Evolutionary conservation across 2,888 invertebrate species (phyloP).

Genomic region (Sphaerophoria rueppellii): DNA sequence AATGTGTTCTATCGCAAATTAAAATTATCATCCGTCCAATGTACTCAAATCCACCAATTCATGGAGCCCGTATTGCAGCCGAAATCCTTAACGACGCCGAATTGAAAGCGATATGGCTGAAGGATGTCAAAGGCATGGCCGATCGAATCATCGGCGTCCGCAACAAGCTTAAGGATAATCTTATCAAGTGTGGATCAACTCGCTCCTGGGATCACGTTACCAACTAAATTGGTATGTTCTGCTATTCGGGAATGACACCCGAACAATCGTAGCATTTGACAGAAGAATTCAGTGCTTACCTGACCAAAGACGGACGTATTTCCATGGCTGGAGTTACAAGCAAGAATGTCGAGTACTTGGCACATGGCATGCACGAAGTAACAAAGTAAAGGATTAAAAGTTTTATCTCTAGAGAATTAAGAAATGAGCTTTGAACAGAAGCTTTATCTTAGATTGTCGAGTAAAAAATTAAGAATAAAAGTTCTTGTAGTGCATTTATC

Average conservation of each 20-base stretch:
- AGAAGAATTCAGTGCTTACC: constrained; percentile 95
- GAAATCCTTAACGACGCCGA: constrained; percentile 90
- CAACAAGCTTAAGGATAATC: constrained; percentile 87
- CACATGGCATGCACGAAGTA: constrained; percentile 95
- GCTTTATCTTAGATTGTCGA: background rate
- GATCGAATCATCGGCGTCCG: constrained; percentile 97
- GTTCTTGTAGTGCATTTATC: constrained; percentile 57
- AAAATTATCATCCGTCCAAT: constrained; percentile 97
- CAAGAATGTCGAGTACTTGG: constrained; percentile 96
- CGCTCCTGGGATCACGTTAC: constrained; percentile 97
- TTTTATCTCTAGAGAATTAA: constrained; percentile 25
- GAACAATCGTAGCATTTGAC: constrained; percentile 93
- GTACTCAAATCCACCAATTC: constrained; percentile 98
- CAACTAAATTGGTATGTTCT: constrained; percentile 99
- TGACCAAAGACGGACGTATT: constrained; percentile 98
- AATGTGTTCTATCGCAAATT: constrained; percentile 93
- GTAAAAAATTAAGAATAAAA: constrained; percentile 8
- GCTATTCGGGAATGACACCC: constrained; percentile 96
- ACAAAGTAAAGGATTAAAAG: constrained; percentile 83
- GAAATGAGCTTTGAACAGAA: constrained; percentile 16
- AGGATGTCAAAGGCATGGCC: constrained; percentile 99
- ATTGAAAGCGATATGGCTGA: constrained; percentile 89
- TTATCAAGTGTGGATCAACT: constrained; percentile 92
- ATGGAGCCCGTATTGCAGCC: constrained; percentile 94
- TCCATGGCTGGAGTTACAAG: constrained; percentile 98